Percentiles rank a stretch among this genome's conserved stretches.
phyloP scores from a whole-genome alignment of 2,797 vertebrate species.

The Eulemur albifrons region DNA sequence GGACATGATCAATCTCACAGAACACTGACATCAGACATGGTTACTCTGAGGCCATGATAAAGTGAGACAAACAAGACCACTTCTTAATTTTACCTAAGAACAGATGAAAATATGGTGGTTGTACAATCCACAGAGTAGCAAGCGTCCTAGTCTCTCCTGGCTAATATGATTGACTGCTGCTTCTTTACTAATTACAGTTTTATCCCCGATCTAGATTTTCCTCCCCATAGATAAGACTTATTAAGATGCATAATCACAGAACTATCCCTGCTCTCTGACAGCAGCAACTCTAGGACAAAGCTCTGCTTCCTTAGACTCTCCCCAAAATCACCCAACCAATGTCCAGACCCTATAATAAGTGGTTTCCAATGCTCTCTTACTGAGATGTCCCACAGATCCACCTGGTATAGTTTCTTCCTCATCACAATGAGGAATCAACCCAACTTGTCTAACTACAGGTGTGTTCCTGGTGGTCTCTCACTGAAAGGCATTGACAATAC shows the following conservation, averaged over 20 bases:
- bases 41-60: background rate
- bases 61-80: background rate
- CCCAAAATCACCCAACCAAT: background rate
- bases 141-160: background rate
- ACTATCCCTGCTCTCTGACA: background rate
- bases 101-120: background rate
- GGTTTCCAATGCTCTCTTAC: background rate
- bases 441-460: background rate
- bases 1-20: background rate
- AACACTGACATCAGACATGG: background rate
- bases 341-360: background rate
- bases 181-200: background rate
- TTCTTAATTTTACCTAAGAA: background rate
- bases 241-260: background rate
- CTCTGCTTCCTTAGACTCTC: background rate
- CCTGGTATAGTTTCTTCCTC: rapidly evolving
- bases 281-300: background rate
- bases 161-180: background rate
- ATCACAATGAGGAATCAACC: background rate
- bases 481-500: background rate
- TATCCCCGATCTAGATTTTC: background rate
- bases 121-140: background rate
- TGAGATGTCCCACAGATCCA: background rate
- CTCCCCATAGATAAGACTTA: background rate
- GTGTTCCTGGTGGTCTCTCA: background rate